Evolutionary conservation across 2,797 vertebrate species (phyloP).

Genomic region (Hapalemur alaotrensis): DNA sequence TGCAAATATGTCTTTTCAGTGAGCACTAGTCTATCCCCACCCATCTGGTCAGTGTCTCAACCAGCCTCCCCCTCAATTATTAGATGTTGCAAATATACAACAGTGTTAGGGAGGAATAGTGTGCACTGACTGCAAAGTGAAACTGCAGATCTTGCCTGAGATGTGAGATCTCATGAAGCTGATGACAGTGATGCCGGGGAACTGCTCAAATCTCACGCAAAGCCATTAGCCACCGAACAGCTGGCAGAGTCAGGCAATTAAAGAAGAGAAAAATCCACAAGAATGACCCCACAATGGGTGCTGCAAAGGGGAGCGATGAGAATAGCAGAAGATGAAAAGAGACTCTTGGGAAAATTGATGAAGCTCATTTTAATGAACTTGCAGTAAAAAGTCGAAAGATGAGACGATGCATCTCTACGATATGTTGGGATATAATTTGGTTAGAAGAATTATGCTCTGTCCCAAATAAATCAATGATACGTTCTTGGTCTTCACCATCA

Average conservation of each 20-base stretch:
- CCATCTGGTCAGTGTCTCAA: not conserved
- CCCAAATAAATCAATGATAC: not conserved
- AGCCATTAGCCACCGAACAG: not conserved
- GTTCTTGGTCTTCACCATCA: not conserved
- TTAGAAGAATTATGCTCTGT: constrained; percentile 21
- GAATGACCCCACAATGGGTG: not conserved
- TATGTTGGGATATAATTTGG: not conserved
- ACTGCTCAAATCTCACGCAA: not conserved
- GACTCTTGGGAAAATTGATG: not conserved
- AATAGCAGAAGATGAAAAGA: not conserved
- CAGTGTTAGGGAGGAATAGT: not conserved
- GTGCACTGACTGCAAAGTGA: not conserved
- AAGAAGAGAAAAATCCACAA: not conserved
- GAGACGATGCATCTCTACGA: not conserved
- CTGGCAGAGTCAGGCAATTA: not conserved
- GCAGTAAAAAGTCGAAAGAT: not conserved
- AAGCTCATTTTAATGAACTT: not conserved
- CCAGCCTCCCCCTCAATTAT: not conserved
- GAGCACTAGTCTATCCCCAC: no score
- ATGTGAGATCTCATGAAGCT: not conserved
- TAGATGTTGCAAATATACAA: not conserved
- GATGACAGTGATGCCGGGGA: not conserved
- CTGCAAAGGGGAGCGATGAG: not conserved
- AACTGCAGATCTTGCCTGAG: not conserved
- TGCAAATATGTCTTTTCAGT: not conserved